Evolutionary conservation across 1,140 invertebrate genomes (phyloP), one percentile per base, ranked within the genome.

Genomic region (Drosophila tristis): DNA sequence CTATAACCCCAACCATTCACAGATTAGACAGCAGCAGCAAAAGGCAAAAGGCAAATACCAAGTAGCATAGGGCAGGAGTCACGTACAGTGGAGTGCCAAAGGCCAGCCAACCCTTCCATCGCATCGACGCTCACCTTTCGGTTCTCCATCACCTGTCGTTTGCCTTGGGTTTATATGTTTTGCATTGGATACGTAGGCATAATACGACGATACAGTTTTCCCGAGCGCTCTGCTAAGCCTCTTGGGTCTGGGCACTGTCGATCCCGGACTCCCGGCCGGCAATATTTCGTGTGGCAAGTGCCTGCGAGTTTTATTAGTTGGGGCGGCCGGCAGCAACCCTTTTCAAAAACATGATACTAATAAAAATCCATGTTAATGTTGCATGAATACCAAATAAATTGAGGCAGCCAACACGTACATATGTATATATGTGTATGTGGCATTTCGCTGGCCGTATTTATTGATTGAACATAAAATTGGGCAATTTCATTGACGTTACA

Each of bases 281-380:
- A 56, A 54, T 51, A 67, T 56, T 61, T 67, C 57, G 50, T 35
- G 8, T 9, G 31, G 11, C 35, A 39, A 39, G 35, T 39, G 35
- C 35, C 50, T 56, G 23, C 53, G 44, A 68, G 74, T 77, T 77
- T 76, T 78, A 75, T 75, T 75, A 75, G 72, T 75, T 71, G 48
- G 49, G 29, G 25, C 45, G 48, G 11, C 9, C 9, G 23, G 78
- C 43, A 43, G 51, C 43, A 89, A 89, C 84, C 84, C 84, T 89
- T 89, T 89, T 89, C 79, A 89, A 89, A 89, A 89, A 89, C 67
- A 89, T 89, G 84, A 89, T 84, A 84, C 84, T 89, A 89, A 89
- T 89, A 89, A 89, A 87, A 89, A 89, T 89, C 84, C 84, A 89
- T 89, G 84, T 89, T 89, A 89, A 89, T 89, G 84, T 89, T 89